phyloP scores from a whole-genome alignment of 1,140 invertebrate genomes.

The Stenopsyche tienmushanensis region DNA sequence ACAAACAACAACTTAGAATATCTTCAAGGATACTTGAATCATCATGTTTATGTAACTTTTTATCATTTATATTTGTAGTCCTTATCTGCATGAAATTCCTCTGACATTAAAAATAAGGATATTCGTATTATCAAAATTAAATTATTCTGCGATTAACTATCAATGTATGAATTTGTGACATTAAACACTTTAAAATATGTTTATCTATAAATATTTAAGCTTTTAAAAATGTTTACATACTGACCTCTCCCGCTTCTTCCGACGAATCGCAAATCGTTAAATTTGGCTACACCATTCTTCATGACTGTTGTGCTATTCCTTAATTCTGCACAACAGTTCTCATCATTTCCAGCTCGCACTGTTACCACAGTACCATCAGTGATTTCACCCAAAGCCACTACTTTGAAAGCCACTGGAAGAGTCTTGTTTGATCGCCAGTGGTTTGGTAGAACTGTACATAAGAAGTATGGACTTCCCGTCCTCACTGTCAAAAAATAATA shows the following conservation, averaged over 20 bases:
- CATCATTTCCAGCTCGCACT: slow-evolving; percentile 91
- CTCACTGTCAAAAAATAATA: slow-evolving; percentile 56
- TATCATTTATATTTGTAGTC: too few species aligned
- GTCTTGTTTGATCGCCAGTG: slow-evolving; percentile 98
- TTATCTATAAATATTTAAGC: background rate
- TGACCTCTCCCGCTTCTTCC: slow-evolving; percentile 92
- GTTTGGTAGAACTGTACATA: slow-evolving; percentile 88
- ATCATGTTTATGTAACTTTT: too few species aligned
- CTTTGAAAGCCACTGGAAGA: slow-evolving; percentile 88
- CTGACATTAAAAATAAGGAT: too few species aligned
- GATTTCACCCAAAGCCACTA: slow-evolving; percentile 85
- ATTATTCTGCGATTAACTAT: background rate
- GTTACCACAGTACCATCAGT: slow-evolving; percentile 91
- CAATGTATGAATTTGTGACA: background rate
- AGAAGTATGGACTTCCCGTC: slow-evolving; percentile 88
- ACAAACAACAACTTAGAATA: background rate
- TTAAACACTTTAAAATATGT: background rate
- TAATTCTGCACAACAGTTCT: slow-evolving; percentile 90
- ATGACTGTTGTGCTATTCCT: slow-evolving; percentile 88
- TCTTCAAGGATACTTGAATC: too few species aligned
- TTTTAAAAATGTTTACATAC: slow-evolving; percentile 38
- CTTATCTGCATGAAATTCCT: too few species aligned
- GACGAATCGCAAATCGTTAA: slow-evolving; percentile 95
- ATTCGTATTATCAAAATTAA: background rate
- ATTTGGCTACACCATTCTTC: slow-evolving; percentile 95